Evolutionary conservation across 2,888 invertebrate genomes (phyloP).

Genomic region (Aelia acuminata): DNA sequence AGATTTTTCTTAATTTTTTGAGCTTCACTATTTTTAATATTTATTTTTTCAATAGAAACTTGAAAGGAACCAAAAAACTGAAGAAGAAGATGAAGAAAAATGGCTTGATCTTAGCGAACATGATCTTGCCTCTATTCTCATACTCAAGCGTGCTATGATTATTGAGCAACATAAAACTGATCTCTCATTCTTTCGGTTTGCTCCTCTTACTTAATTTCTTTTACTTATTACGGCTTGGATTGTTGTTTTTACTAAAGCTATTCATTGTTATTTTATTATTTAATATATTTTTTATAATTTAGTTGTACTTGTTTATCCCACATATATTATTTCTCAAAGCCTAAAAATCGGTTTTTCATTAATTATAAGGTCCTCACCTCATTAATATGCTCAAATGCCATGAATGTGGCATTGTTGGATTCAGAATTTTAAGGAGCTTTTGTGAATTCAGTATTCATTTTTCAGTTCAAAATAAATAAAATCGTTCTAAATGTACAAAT

Average conservation of each 20-base stretch:
- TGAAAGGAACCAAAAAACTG: not conserved
- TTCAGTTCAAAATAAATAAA: too few species aligned
- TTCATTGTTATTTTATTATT: not conserved
- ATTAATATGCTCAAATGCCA: too few species aligned
- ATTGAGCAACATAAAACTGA: slow-evolving; percentile 11
- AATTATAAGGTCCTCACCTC: too few species aligned
- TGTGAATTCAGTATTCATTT: too few species aligned
- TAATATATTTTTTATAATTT: slow-evolving; percentile 2
- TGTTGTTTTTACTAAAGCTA: not conserved
- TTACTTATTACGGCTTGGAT: not conserved
- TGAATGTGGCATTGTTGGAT: too few species aligned
- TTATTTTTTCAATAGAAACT: slow-evolving; percentile 13
- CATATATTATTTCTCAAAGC: too few species aligned
- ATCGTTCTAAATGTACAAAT: not conserved
- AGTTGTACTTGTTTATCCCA: not conserved
- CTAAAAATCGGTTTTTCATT: too few species aligned
- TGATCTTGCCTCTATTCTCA: not conserved
- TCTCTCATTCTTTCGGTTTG: not conserved
- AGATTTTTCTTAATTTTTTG: not conserved
- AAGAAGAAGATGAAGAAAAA: not conserved
- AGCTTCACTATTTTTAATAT: not conserved
- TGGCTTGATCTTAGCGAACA: slow-evolving; percentile 24
- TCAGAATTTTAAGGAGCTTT: too few species aligned
- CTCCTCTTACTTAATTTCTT: slow-evolving; percentile 3
- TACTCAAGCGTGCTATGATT: slow-evolving; percentile 29